phyloP scores from a whole-genome alignment of 2,888 invertebrate genomes.

The Rhagophthalmus giganteus region DNA sequence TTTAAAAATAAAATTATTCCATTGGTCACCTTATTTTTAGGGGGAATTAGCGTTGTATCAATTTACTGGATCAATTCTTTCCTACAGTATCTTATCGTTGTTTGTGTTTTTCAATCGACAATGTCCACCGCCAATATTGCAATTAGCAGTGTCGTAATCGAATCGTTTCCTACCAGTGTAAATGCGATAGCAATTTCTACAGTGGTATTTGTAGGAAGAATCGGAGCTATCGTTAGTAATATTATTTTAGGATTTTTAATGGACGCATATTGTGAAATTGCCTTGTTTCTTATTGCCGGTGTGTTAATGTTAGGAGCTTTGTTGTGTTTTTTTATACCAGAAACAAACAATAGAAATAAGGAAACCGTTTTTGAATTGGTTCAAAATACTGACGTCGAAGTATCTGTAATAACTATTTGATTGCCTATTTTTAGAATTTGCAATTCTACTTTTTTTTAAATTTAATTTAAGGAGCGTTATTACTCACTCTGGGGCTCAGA shows the following conservation, averaged over 20 bases:
- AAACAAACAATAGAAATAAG: slow-evolving; percentile 19
- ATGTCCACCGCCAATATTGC: slow-evolving; percentile 58
- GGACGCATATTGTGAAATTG: slow-evolving; percentile 65
- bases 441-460: not conserved
- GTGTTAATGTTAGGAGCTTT: slow-evolving; percentile 53
- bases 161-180: slow-evolving; percentile 50
- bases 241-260: slow-evolving; percentile 65
- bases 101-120: slow-evolving; percentile 57
- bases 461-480: no score
- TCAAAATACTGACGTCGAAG: slow-evolving; percentile 12
- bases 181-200: slow-evolving; percentile 68
- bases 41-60: slow-evolving; percentile 60
- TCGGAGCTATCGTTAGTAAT: slow-evolving; percentile 69
- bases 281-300: slow-evolving; percentile 64
- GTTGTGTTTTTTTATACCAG: slow-evolving; percentile 53
- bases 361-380: not conserved
- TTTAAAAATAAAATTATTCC: slow-evolving; percentile 42
- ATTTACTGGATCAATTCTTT: slow-evolving; percentile 62
- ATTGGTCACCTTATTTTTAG: slow-evolving; percentile 36
- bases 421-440: not conserved
- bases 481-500: no score
- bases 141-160: slow-evolving; percentile 49
- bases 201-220: slow-evolving; percentile 66
- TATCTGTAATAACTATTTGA: slow-evolving; percentile 22
- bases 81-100: slow-evolving; percentile 62